phyloP scores from a whole-genome alignment of 2,888 invertebrate species.

The Amphipoea lucens region DNA sequence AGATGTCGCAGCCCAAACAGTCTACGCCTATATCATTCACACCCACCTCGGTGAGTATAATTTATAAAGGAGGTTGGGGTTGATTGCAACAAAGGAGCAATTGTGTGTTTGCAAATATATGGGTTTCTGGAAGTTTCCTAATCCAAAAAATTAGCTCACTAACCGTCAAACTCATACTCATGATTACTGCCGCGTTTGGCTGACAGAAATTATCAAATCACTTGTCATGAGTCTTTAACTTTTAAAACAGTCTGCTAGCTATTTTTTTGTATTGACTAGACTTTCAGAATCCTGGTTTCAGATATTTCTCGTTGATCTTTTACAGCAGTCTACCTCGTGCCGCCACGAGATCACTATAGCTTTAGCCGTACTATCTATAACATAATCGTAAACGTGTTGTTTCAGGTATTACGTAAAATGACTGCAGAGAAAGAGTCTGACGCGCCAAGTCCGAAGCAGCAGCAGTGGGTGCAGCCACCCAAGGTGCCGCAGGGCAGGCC shows the following conservation, averaged over 20 bases:
- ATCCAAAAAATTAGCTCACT: too few species aligned
- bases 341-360: background rate
- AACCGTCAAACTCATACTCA: too few species aligned
- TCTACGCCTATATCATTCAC: constrained; percentile 95
- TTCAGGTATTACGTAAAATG: constrained; percentile 95
- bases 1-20: constrained; percentile 85
- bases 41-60: constrained; percentile 94
- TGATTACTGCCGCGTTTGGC: too few species aligned
- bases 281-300: background rate
- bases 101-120: too few species aligned
- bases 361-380: background rate
- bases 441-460: constrained; percentile 83
- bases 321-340: background rate
- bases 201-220: too few species aligned
- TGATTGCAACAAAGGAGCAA: too few species aligned
- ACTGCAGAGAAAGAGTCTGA: constrained; percentile 96
- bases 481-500: constrained; percentile 88
- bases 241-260: too few species aligned
- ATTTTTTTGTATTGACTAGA: background rate
- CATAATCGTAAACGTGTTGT: background rate
- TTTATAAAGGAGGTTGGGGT: too few species aligned
- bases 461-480: constrained; percentile 82
- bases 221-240: too few species aligned
- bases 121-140: too few species aligned
- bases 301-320: background rate